Evolutionary conservation across 2,888 invertebrate species (phyloP).

Genomic region (Melieria crassipennis): DNA sequence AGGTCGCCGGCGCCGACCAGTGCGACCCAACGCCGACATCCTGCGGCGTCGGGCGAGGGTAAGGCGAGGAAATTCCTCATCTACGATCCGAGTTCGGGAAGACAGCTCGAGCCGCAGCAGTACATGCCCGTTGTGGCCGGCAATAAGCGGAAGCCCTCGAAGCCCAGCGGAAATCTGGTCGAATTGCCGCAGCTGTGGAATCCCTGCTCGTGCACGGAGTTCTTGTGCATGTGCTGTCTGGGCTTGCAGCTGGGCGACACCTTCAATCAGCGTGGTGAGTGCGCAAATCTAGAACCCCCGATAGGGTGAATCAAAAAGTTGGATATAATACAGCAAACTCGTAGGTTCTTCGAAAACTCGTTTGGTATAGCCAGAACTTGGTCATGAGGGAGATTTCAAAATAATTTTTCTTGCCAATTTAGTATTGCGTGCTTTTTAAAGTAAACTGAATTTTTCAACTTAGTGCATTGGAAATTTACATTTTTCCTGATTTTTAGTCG

Average conservation of each 20-base stretch:
- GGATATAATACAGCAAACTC: too few relatives aligned
- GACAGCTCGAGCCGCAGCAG: slow-evolving; percentile 33
- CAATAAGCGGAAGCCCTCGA: not conserved
- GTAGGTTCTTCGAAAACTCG: too few relatives aligned
- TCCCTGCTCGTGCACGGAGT: slow-evolving; percentile 48
- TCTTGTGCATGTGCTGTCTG: slow-evolving; percentile 48
- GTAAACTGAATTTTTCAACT: too few relatives aligned
- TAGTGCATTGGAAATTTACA: too few relatives aligned
- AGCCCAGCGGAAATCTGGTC: slow-evolving; percentile 44
- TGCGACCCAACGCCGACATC: not conserved
- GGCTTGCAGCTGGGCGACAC: slow-evolving; percentile 43
- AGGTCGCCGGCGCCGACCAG: not conserved
- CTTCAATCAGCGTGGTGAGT: slow-evolving; percentile 39
- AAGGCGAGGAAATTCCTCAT: slow-evolving; percentile 2
- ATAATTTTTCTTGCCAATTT: too few relatives aligned
- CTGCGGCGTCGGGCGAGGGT: not conserved
- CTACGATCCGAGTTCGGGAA: slow-evolving; percentile 23
- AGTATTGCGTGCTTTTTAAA: too few relatives aligned
- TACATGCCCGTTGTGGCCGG: slow-evolving; percentile 24
- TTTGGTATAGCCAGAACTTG: too few relatives aligned
- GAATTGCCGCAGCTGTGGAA: slow-evolving; percentile 47
- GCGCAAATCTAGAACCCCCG: not conserved
- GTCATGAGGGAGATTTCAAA: too few relatives aligned
- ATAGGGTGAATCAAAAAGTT: too few relatives aligned
- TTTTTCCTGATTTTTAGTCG: too few relatives aligned